Conservation (phyloP, 2,797 vertebrate genomes). For the Tenualosa ilisha region DNA sequence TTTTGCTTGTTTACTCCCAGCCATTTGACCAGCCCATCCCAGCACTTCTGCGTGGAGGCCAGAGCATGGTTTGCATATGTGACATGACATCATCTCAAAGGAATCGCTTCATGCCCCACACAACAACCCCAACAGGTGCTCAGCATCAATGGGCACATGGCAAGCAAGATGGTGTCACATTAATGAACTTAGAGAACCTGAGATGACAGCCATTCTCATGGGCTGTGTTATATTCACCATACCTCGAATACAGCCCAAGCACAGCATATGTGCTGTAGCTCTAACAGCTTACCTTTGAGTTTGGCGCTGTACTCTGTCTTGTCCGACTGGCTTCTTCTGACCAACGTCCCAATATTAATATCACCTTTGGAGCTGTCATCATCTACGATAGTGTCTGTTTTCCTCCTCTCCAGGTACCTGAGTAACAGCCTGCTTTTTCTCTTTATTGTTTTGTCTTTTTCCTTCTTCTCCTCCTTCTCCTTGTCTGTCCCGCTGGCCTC, state of each 20-base stretch:
- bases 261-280: not conserved
- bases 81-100: constrained; percentile 76
- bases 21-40: constrained; percentile 45
- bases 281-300: constrained; percentile 85
- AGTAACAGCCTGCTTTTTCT: constrained; percentile 85
- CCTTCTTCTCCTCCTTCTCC: constrained; percentile 75
- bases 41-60: constrained; percentile 51
- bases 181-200: constrained; percentile 43
- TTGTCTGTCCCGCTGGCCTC: constrained; percentile 62
- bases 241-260: not conserved
- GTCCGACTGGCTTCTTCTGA: constrained; percentile 94
- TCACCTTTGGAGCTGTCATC: constrained; percentile 75
- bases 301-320: constrained; percentile 95
- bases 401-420: constrained; percentile 90
- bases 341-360: constrained; percentile 78
- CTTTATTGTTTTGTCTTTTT: constrained; percentile 71
- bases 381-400: constrained; percentile 88
- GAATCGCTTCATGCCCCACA: constrained; percentile 68
- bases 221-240: not conserved
- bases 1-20: constrained; percentile 1
- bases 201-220: constrained; percentile 17
- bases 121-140: constrained; percentile 78
- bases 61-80: constrained; percentile 78
- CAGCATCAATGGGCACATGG: constrained; percentile 54
- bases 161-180: constrained; percentile 28